Conservation (phyloP, 2,113 vertebrate species). For the Protomyctophum bolini region DNA sequence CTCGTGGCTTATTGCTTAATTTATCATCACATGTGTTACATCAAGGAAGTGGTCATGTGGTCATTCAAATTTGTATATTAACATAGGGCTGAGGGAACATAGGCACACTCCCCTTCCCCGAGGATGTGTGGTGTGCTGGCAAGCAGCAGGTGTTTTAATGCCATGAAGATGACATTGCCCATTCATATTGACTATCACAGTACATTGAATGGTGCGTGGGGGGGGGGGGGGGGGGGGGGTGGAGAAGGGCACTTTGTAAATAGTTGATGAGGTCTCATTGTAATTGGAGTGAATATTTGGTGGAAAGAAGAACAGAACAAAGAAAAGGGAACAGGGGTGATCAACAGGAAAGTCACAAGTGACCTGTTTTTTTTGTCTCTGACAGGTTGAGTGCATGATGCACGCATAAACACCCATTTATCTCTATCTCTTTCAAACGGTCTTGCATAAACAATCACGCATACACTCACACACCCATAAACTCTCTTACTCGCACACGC, state of each 20-base stretch:
- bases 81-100: too few species aligned
- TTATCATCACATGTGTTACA: too few species aligned
- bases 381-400: conserved; percentile 2
- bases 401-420: neutral
- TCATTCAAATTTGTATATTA: too few species aligned
- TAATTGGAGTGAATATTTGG: conserved; percentile 66
- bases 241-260: conserved; percentile 36
- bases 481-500: neutral
- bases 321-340: conserved; percentile 35
- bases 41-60: too few species aligned
- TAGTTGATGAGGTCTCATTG: conserved; percentile 60
- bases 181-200: conserved; percentile 35
- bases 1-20: too few species aligned
- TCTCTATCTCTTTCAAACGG: neutral
- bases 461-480: neutral
- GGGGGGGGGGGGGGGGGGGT: too few species aligned
- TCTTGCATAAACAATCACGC: conserved; percentile 3
- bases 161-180: conserved; percentile 9
- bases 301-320: conserved; percentile 25
- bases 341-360: conserved; percentile 32
- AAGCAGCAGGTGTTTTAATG: too few species aligned
- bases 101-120: too few species aligned
- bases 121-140: too few species aligned
- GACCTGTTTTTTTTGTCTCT: conserved; percentile 40
- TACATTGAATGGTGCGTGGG: conserved; percentile 27